These are phyloP conservation scores for Ovis canadensis DNA, from an alignment of 2,113 vertebrate genomes.

Conservation along the genomic window DNA sequence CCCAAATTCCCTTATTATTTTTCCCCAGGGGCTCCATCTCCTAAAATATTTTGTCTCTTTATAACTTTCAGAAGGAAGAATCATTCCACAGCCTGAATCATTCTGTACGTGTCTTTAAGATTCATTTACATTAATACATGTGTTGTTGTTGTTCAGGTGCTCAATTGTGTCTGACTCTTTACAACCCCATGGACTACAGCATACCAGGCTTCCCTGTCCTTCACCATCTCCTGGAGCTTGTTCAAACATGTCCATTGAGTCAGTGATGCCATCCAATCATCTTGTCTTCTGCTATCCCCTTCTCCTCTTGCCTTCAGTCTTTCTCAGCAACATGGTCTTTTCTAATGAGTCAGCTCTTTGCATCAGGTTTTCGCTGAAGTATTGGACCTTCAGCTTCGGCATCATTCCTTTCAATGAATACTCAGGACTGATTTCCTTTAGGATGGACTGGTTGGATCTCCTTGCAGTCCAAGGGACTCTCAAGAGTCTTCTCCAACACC, in stretches of 20 bases:
- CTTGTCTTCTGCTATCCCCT: not conserved
- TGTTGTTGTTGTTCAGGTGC: not conserved
- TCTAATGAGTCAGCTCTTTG: not conserved
- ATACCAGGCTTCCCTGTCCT: not conserved
- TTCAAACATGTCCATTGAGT: not conserved
- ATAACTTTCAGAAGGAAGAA: not conserved
- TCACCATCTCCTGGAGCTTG: not conserved
- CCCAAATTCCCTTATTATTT: not conserved
- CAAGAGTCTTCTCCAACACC: not conserved
- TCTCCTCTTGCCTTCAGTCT: not conserved
- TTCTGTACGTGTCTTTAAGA: not conserved
- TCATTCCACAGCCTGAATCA: not conserved
- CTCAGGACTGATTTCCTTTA: not conserved
- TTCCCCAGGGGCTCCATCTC: not conserved
- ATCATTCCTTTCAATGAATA: not conserved
- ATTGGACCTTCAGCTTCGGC: not conserved
- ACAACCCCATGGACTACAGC: not conserved
- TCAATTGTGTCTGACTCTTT: not conserved
- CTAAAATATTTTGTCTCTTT: constrained; percentile 4
- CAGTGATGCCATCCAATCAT: not conserved
- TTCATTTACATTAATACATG: not conserved
- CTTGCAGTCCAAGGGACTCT: not conserved
- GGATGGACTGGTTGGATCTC: not conserved
- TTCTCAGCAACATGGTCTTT: not conserved
- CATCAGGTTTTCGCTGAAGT: not conserved